Conservation (phyloP, 37 sponge, comb jelly and placozoan species). For the Agelas oroides region DNA sequence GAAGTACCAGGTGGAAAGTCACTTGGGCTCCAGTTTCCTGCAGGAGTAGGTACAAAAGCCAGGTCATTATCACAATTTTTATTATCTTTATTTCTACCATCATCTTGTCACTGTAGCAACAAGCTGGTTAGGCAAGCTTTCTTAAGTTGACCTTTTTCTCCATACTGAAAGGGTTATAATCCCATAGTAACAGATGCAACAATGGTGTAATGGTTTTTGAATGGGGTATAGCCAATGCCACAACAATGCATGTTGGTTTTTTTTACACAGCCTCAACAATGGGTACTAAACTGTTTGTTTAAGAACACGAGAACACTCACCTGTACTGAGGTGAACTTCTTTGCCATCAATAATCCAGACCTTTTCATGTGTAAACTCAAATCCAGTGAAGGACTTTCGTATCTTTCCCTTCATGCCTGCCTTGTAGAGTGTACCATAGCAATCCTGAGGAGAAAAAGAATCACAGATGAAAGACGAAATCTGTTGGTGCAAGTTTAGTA, state of each 20-base stretch:
- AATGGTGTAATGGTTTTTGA: no score
- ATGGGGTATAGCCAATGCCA: no score
- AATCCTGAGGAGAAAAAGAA: constrained; percentile 35
- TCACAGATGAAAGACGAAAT: no score
- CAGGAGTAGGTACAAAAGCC: no score
- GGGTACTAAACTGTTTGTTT: no score
- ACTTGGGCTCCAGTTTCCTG: constrained; percentile 92
- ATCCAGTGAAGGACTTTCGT: constrained; percentile 53
- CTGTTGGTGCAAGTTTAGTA: no score
- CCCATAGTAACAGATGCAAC: no score
- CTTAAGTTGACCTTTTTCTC: background rate
- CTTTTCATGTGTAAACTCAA: constrained; percentile 82
- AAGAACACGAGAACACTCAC: constrained; percentile 41
- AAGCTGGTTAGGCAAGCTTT: background rate
- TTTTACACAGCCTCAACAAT: no score
- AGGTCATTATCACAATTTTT: background rate
- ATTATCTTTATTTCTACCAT: background rate
- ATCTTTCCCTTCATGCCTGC: constrained; percentile 71
- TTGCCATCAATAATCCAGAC: constrained; percentile 86
- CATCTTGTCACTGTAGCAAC: background rate
- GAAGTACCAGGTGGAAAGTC: constrained; percentile 72
- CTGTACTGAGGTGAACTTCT: constrained; percentile 86
- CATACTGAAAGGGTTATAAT: no score
- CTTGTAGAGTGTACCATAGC: constrained; percentile 71
- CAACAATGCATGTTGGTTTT: no score